Base-by-base conservation (phyloP, 2,113 vertebrate species). In the Mixornis gularis region DNA sequence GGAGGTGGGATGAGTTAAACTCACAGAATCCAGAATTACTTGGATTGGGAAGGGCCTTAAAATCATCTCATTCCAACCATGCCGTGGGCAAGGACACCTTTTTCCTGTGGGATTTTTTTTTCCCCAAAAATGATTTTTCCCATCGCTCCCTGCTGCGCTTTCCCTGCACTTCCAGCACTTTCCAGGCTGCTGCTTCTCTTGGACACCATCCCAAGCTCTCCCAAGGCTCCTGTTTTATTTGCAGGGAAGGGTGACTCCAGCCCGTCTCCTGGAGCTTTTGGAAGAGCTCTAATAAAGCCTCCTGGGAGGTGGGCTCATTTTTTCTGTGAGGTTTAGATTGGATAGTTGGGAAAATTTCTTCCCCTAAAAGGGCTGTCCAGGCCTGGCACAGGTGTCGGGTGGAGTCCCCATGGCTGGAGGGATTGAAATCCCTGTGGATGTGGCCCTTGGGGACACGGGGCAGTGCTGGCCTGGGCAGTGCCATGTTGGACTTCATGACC, bases 181-280 rank as follows among this genome's bases (percentile, higher is more conserved):
- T 63, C 70, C 53, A n/a, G 55, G 63, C 71, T 66, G 52, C 65
- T 65, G 36, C 82, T 83, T 56, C 84, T 63, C 55, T 60, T 24
- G 20, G 59, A 46, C 64, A 43, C 3, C 34, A 17, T 32, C 86
- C 43, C 8, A 1, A 68, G 32, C 3, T 1, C 51, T 77, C 86
- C 85, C 13, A 3, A 38, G 64, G 10, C 43, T 92, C 40, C 76
- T 17, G 25, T n/a, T 93, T 86, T 81, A 21, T 92, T 90, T 92
- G 46, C 60, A 43, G 63, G 59, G 18, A 53, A 79, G 85, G 88
- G 72, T 83, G 79, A 53, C 34, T 65, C 12, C 56, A 53, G 49
- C 72, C 53, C 13, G 30, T 11, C 1, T 15, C 77, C 89, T 19
- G 72, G 51, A 86, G 46, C 10, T 53, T 86, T 83, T 59, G 69